Percentiles rank a stretch among this genome's conserved stretches.
phyloP scores from a whole-genome alignment of 2,797 vertebrate genomes.

The Telmatherina bonti region DNA sequence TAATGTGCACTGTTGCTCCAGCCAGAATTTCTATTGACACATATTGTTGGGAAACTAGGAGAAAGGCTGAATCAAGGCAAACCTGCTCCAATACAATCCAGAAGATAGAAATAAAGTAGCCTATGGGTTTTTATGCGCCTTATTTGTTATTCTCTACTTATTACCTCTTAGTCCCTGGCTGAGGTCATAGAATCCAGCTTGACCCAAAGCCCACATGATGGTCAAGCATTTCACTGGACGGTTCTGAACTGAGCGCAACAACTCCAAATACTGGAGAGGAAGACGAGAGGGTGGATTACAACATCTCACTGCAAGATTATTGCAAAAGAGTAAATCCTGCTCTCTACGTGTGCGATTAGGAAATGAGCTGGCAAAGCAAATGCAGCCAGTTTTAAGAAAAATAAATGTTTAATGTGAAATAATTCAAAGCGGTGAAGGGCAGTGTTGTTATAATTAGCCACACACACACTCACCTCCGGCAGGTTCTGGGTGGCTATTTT shows the following conservation, averaged over 20 bases:
- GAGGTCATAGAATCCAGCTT: constrained; percentile 91
- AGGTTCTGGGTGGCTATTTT: constrained; percentile 89
- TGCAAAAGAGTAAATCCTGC: constrained; percentile 16
- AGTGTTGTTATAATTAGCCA: background rate
- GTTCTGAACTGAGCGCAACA: constrained; percentile 91
- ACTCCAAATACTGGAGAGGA: constrained; percentile 88
- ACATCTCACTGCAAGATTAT: background rate
- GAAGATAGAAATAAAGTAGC: background rate
- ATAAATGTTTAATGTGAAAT: too few species aligned
- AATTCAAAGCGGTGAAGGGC: too few species aligned
- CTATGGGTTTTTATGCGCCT: background rate
- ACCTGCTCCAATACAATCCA: background rate
- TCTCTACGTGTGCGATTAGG: background rate
- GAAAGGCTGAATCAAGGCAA: constrained; percentile 26
- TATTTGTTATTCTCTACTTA: background rate
- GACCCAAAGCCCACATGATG: constrained; percentile 96
- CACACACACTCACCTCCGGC: constrained; percentile 85
- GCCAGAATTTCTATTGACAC: constrained; percentile 15
- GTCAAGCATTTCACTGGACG: constrained; percentile 91
- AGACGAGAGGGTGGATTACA: constrained; percentile 1
- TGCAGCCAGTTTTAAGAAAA: too few species aligned
- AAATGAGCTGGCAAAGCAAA: background rate
- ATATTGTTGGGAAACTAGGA: constrained; percentile 52
- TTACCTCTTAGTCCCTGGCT: constrained; percentile 93
- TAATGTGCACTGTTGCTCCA: constrained; percentile 40